A percentile compares a stretch with the other conserved stretches of the same genome.
Evolutionary conservation across 2,888 invertebrate species (phyloP).

Genomic region (Lepidochitona cinerea): DNA sequence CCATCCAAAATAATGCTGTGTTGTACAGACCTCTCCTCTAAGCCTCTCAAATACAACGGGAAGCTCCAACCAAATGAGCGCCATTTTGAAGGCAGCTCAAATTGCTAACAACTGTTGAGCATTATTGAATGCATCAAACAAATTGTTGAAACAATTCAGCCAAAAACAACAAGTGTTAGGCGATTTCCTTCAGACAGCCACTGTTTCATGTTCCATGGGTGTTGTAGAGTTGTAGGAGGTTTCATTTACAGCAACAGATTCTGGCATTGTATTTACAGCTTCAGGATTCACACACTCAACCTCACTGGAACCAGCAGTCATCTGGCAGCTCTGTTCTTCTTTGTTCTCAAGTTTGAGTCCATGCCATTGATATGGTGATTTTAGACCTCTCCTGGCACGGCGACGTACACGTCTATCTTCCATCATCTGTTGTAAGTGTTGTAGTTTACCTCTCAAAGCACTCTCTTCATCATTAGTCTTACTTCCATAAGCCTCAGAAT

Average conservation of each 20-base stretch:
- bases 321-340: neutral
- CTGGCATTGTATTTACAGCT: neutral
- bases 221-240: neutral
- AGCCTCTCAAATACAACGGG: neutral
- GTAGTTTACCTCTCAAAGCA: conserved; percentile 88
- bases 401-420: conserved; percentile 84
- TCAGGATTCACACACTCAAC: neutral
- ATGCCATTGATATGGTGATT: conserved; percentile 52
- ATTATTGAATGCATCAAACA: neutral
- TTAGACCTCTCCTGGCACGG: conserved; percentile 79
- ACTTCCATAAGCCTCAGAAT: no score
- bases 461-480: conserved; percentile 77
- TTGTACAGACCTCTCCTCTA: no score
- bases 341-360: neutral
- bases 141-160: neutral
- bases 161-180: neutral
- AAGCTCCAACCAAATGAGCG: neutral
- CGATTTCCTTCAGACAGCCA: neutral
- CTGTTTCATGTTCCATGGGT: neutral
- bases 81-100: neutral
- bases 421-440: conserved; percentile 89
- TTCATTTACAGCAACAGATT: neutral
- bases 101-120: neutral
- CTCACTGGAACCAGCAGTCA: neutral
- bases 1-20: no score